phyloP scores from a whole-genome alignment of 30 jellyfish, hydroid and myxozoan species.

The Turritopsis rubra region DNA sequence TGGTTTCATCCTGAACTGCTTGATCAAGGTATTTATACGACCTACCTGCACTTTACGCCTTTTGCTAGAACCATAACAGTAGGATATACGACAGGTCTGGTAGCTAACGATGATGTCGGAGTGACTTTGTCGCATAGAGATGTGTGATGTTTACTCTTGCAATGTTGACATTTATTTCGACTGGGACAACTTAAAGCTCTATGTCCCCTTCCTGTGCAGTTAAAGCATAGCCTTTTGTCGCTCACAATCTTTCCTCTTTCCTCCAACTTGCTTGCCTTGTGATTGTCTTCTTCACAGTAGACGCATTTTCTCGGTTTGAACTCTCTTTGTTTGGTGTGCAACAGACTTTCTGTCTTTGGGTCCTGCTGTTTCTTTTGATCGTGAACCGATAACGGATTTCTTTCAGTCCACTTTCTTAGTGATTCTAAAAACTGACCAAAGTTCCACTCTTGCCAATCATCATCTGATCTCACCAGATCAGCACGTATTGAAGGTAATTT shows the following conservation, averaged over 20 bases:
- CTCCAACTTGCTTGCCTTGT: constrained; percentile 15
- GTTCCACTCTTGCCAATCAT: constrained; percentile 66
- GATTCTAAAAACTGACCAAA: constrained; percentile 40
- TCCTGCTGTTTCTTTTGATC: constrained; percentile 3
- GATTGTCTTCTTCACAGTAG: background rate
- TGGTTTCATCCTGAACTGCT: constrained; percentile 20
- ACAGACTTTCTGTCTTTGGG: background rate
- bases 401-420: constrained; percentile 38
- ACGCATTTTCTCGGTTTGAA: background rate
- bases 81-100: constrained; percentile 33
- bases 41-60: constrained; percentile 35
- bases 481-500: constrained; percentile 51
- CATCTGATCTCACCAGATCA: constrained; percentile 53
- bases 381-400: constrained; percentile 37
- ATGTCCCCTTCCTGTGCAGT: constrained; percentile 52
- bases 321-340: background rate
- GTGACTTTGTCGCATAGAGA: constrained; percentile 45
- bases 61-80: constrained; percentile 36
- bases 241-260: constrained; percentile 36
- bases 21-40: constrained; percentile 12
- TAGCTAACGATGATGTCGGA: constrained; percentile 14
- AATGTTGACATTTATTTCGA: constrained; percentile 28
- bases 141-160: constrained; percentile 57
- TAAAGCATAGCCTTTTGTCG: constrained; percentile 30
- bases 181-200: constrained; percentile 49